Conservation (phyloP, 2,888 invertebrate species). For the Nineta flava region DNA sequence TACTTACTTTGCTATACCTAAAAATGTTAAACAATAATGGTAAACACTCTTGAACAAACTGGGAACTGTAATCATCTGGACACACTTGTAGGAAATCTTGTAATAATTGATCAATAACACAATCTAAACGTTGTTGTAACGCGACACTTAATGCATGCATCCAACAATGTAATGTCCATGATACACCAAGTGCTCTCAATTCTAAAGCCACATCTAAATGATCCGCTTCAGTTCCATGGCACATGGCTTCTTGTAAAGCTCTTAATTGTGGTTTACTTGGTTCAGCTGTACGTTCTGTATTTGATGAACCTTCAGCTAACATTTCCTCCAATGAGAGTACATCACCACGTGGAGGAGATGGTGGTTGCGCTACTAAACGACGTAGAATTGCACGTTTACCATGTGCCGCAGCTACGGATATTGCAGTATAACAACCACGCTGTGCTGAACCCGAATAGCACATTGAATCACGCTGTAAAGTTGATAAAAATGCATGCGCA, state of each 20-base stretch:
- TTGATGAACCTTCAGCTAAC: constrained; percentile 55
- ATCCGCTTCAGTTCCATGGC: constrained; percentile 83
- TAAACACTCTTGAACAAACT: constrained; percentile 80
- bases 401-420: constrained; percentile 79
- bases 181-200: constrained; percentile 67
- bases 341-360: constrained; percentile 48
- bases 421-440: constrained; percentile 72
- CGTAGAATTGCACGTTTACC: constrained; percentile 67
- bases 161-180: constrained; percentile 90
- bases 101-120: constrained; percentile 72
- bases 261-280: constrained; percentile 71
- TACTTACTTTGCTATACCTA: constrained; percentile 66
- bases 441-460: constrained; percentile 78
- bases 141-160: constrained; percentile 77
- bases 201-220: constrained; percentile 82
- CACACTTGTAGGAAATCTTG: constrained; percentile 85
- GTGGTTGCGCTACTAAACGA: constrained; percentile 58
- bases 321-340: constrained; percentile 79
- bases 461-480: constrained; percentile 65
- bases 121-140: constrained; percentile 66
- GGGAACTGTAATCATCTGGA: constrained; percentile 75
- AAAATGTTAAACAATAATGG: constrained; percentile 81
- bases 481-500: constrained; percentile 76
- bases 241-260: constrained; percentile 83
- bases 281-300: constrained; percentile 21